Evolutionary conservation across 2,888 invertebrate species (phyloP).

Genomic region (Pristionchus fissidentatus): DNA sequence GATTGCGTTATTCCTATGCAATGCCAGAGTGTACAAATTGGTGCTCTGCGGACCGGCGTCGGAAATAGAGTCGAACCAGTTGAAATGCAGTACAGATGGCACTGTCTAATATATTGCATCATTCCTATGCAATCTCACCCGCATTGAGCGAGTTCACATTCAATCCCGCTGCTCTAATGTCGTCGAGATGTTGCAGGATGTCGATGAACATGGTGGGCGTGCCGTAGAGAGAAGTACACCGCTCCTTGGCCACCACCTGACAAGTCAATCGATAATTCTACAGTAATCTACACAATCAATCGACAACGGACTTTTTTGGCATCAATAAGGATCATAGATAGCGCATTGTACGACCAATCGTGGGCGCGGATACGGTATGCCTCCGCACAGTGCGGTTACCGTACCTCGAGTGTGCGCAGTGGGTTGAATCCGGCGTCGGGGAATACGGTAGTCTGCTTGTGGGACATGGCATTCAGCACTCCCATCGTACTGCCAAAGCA

Average conservation of each 20-base stretch:
- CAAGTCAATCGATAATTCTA: no score
- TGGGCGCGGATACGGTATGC: neutral
- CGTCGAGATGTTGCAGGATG: conserved; percentile 75
- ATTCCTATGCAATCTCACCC: no score
- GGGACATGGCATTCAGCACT: conserved; percentile 80
- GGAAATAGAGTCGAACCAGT: neutral
- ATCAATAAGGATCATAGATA: neutral
- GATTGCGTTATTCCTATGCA: neutral
- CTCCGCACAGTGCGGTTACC: neutral
- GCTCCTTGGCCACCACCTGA: conserved; percentile 82
- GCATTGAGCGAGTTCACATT: conserved; percentile 17
- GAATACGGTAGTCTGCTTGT: conserved; percentile 77
- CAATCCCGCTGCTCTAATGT: neutral
- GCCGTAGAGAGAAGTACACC: conserved; percentile 79
- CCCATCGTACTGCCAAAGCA: conserved; percentile 84
- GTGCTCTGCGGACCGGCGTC: neutral
- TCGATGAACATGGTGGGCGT: conserved; percentile 79
- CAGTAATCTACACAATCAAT: no score
- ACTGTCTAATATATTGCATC: neutral
- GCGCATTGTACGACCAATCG: neutral
- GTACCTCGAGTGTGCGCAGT: conserved; percentile 80
- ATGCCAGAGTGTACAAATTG: neutral
- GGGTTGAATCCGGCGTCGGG: conserved; percentile 79
- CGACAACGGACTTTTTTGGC: neutral
- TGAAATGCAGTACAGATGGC: neutral